Evolutionary conservation across 1,140 invertebrate genomes (phyloP).

Genomic region (Drosophila pseudoananassae): DNA sequence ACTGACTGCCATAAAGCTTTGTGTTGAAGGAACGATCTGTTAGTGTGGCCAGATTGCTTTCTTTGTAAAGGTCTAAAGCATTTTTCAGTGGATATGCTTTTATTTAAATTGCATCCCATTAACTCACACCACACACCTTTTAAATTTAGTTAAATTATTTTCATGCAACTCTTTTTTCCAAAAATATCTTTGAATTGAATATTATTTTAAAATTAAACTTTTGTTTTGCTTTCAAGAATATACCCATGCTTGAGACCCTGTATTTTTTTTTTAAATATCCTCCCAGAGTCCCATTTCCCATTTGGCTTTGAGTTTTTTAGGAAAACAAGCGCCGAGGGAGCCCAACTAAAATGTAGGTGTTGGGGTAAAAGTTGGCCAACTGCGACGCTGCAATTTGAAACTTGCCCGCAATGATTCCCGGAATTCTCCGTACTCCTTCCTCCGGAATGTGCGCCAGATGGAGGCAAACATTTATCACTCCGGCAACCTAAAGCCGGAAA

Average conservation of each 20-base stretch:
- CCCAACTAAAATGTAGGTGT: neutral
- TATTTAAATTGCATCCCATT: too few relatives aligned
- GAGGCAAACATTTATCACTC: constrained; percentile 36
- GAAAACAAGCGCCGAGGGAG: neutral
- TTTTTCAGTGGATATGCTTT: too few relatives aligned
- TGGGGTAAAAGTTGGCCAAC: constrained; percentile 16
- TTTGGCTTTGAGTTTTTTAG: constrained; percentile 12
- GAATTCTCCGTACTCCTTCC: constrained; percentile 1
- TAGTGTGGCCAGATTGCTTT: too few relatives aligned
- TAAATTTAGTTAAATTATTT: too few relatives aligned
- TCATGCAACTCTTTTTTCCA: too few relatives aligned
- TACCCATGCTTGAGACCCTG: neutral
- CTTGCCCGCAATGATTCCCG: constrained; percentile 34
- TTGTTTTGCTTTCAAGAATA: neutral
- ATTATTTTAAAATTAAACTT: too few relatives aligned
- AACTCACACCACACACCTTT: too few relatives aligned
- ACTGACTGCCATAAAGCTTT: too few relatives aligned
- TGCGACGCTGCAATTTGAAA: constrained; percentile 23
- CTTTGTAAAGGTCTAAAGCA: too few relatives aligned
- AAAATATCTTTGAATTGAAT: too few relatives aligned
- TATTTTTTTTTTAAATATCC: neutral
- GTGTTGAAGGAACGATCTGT: too few relatives aligned
- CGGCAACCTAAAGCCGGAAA: neutral
- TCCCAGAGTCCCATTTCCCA: constrained; percentile 1
- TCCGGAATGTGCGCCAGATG: constrained; percentile 29